These are phyloP conservation scores for Lochmaea crataegi DNA, from an alignment of 2,888 invertebrate genomes.

Conservation along the genomic window DNA sequence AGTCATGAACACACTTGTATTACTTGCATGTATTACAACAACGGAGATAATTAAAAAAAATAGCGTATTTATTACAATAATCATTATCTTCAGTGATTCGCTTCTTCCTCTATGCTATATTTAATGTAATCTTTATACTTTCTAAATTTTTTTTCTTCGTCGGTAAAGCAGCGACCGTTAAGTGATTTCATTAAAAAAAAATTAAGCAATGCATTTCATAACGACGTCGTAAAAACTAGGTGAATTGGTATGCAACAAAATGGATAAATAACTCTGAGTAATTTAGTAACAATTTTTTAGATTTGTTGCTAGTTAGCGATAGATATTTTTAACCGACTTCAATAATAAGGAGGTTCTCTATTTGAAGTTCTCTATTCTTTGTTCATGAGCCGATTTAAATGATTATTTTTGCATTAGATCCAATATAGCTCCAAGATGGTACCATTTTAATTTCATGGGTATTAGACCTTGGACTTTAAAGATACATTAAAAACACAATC, in stretches of 20 bases:
- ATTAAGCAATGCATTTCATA: conserved; percentile 19
- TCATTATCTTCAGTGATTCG: conserved; percentile 1
- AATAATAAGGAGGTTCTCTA: too few relatives aligned
- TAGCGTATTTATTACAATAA: neutral
- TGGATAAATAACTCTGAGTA: too few relatives aligned
- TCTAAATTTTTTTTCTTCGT: conserved; percentile 1
- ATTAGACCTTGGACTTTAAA: too few relatives aligned
- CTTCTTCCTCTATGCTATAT: neutral
- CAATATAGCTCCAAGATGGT: too few relatives aligned
- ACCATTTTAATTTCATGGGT: too few relatives aligned
- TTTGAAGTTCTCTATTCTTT: too few relatives aligned
- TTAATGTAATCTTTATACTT: conserved; percentile 8
- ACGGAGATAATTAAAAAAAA: conserved; percentile 1
- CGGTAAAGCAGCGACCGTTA: conserved; percentile 11
- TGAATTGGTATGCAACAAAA: conserved; percentile 6
- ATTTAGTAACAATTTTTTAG: too few relatives aligned
- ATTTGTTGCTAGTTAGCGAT: too few relatives aligned
- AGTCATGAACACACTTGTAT: neutral
- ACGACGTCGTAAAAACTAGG: neutral
- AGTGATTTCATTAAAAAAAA: conserved; percentile 11
- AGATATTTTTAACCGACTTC: too few relatives aligned
- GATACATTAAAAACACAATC: too few relatives aligned
- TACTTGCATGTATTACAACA: neutral
- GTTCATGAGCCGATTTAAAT: too few relatives aligned
- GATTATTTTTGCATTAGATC: too few relatives aligned